Evolutionary conservation across 2,888 invertebrate genomes (phyloP).

Genomic region (Morpho achilles): DNA sequence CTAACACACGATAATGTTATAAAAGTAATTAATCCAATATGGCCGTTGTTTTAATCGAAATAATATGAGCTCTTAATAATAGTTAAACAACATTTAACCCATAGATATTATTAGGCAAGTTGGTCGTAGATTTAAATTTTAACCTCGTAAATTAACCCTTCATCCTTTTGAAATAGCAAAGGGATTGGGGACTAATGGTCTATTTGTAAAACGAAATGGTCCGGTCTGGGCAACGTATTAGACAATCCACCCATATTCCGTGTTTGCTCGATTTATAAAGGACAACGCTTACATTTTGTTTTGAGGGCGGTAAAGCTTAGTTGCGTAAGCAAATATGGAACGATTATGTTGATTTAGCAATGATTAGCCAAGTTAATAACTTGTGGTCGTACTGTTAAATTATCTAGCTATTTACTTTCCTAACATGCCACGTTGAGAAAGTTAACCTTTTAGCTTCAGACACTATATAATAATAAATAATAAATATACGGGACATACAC

Average conservation of each 20-base stretch:
- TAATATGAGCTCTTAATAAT: conserved; percentile 50
- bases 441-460: too few relatives aligned
- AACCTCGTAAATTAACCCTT: conserved; percentile 78
- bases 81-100: conserved; percentile 71
- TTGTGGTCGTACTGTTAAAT: too few relatives aligned
- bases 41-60: too few relatives aligned
- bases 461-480: too few relatives aligned
- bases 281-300: conserved; percentile 21
- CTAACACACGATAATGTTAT: too few relatives aligned
- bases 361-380: neutral
- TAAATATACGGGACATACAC: too few relatives aligned
- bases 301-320: too few relatives aligned
- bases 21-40: too few relatives aligned
- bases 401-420: too few relatives aligned
- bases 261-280: conserved; percentile 52
- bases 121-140: conserved; percentile 77
- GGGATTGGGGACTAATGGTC: conserved; percentile 77
- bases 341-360: too few relatives aligned
- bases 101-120: conserved; percentile 71
- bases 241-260: conserved; percentile 70
- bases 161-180: conserved; percentile 78
- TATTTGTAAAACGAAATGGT: conserved; percentile 77
- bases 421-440: too few relatives aligned
- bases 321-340: too few relatives aligned
- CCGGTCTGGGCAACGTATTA: conserved; percentile 67